Conservation (phyloP, 2,888 invertebrate species). For the Bombylius major region DNA sequence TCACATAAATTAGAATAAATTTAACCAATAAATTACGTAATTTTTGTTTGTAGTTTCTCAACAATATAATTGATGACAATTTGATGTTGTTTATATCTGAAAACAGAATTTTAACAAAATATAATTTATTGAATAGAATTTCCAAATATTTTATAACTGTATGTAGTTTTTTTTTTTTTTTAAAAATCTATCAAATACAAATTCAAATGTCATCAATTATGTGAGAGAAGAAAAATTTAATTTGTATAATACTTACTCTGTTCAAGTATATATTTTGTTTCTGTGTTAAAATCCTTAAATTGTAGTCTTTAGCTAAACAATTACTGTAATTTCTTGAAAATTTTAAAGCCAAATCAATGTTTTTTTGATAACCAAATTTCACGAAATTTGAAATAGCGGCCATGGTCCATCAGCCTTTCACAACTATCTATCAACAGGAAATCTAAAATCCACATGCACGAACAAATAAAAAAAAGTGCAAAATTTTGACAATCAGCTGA, state of each 20-base stretch:
- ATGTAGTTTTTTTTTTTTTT: no score
- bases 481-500: not conserved
- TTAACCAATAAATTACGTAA: not conserved
- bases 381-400: constrained; percentile 6
- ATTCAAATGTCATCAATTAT: not conserved
- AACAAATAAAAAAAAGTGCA: not conserved
- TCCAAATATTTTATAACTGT: no score
- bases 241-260: not conserved
- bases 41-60: constrained; percentile 1
- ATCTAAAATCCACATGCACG: not conserved
- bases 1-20: not conserved
- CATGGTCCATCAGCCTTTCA: not conserved
- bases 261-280: not conserved
- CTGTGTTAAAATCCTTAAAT: not conserved
- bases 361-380: constrained; percentile 3
- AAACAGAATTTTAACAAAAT: not conserved
- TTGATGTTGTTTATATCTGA: not conserved
- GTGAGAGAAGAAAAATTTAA: not conserved
- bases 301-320: not conserved
- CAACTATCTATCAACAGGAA: not conserved
- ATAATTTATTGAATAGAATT: no score
- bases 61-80: not conserved
- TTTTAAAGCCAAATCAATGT: constrained; percentile 3
- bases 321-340: not conserved
- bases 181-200: no score